These are phyloP conservation scores for Mylabris sibirica DNA, from an alignment of 2,888 invertebrate species.

Conservation along the genomic window DNA sequence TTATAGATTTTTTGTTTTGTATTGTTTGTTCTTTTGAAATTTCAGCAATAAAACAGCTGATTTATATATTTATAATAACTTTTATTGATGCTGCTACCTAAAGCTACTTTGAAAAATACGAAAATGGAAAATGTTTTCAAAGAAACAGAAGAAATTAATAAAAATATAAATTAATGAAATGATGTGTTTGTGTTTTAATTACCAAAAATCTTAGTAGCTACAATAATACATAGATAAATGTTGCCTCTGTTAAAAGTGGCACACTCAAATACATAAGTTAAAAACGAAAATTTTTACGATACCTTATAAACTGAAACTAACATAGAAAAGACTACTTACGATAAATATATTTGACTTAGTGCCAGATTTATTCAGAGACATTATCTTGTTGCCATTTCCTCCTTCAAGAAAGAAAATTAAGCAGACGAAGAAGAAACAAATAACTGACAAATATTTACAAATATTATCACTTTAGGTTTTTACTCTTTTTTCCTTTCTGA, in stretches of 20 bases:
- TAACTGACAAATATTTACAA: conserved; percentile 15
- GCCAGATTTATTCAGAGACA: conserved; percentile 3
- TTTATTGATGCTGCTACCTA: conserved; percentile 11
- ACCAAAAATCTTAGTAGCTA: background rate
- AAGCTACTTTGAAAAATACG: conserved; percentile 11
- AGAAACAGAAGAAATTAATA: background rate
- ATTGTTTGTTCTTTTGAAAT: background rate
- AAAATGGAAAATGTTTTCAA: conserved; percentile 9
- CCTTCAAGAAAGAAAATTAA: background rate
- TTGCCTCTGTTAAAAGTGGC: background rate
- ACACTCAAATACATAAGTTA: background rate
- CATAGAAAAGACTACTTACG: background rate
- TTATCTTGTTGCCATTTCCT: conserved; percentile 2
- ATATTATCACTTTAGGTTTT: conserved; percentile 30
- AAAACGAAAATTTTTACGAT: too few species aligned
- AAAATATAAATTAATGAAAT: conserved; percentile 9
- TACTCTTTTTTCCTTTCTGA: conserved; percentile 21
- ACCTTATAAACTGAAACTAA: background rate
- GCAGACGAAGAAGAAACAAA: background rate
- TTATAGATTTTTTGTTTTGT: background rate
- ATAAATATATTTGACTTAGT: background rate
- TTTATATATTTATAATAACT: conserved; percentile 6
- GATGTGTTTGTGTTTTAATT: background rate
- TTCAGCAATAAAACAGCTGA: conserved; percentile 9
- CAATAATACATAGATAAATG: background rate